Base-by-base conservation (phyloP, 2,888 invertebrate species). In the Tiliacea citrago region DNA sequence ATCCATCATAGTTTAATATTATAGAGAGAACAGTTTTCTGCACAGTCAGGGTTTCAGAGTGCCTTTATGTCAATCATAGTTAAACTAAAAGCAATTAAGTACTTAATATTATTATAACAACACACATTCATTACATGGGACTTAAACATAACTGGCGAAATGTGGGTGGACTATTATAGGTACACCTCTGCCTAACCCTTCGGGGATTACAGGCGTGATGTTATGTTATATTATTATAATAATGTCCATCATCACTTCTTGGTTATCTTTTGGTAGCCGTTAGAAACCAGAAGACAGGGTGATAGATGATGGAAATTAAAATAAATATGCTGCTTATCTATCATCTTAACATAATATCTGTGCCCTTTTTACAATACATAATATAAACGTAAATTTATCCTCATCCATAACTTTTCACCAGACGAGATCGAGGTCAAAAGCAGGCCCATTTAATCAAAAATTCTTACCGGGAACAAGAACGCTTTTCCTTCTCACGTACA, bases 1-100 rank as follows among this genome's bases (percentile, higher is more conserved):
- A 60, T 79, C 60, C 16, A 72, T 77, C 77, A 72, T n/a, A 63
- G 47, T 66, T 77, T 61, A 65, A 49, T 72, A 60, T 63, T 63
- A 39, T 18, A 51, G 55, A 78, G 16, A 55, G 47, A 18, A 67
- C 29, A 55, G 6, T 51, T 70, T 45, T 78, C 60, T 24, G 49
- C 21, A 42, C 13, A 21, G 13, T 69, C 45, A 45, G 16, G n/a
- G 7, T n/a, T 68, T 55, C 42, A 21, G 16, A 21, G 24, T 57
- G 45, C 24, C 49, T 62, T 70, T 66, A 66, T 51, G 35, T 61
- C 78, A 42, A 24, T 78, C 39, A 77, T 45, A 16, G 12, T 35
- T 57, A 45, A 13, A 12, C 3, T 10, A 4, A 49, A 35, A 57
- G 29, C 49, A 57, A 55, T 63, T 57, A 13, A n/a, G 24, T n/a